Base-by-base conservation (phyloP, 2,888 invertebrate genomes). In the Glomeris marginata region DNA sequence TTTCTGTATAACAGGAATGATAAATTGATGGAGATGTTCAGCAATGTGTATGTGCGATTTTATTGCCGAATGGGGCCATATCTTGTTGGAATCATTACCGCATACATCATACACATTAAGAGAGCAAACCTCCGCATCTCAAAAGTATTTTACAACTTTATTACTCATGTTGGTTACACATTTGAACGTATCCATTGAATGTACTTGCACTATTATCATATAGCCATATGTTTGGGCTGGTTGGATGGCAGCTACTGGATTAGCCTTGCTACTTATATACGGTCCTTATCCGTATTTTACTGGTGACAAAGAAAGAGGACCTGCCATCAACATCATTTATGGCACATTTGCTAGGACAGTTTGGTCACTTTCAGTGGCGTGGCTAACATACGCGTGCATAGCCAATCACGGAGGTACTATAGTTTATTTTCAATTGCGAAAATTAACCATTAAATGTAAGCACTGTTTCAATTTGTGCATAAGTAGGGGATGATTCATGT, bases 21-120 rank as follows among this genome's bases (percentile, higher is more conserved):
- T 28, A 28, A 28, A 28, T 28, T 28, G 28, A 28, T 5, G 4
- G 28, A 28, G 28, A 28, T 28, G 28, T 28, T 22, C 16, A 21
- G 15, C 11, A 11, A 47, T 53, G 55, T 58, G 1, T 60, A 60
- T 44, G 58, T 58, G 10, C 60, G 60, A 48, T 58, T 59, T 1
- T 60, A 57, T 28, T 58, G 57, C 48, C 47, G 60, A 43, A 53
- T 59, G 43, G 59, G 59, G 10, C 59, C 60, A 16, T 60, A 58
- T 45, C 44, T 60, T 21, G 50, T 59, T 20, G 60, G 60, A n/a
- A 57, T 60, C 11, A 34, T 47, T 1, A 37, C 57, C 15, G 60
- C 54, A 18, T 57, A 58, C 41, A 37, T 52, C n/a, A 38, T 59
- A 5, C 50, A 50, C 28, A 51, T 52, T 8, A 52, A 49, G n/a